phyloP scores from a whole-genome alignment of 2,113 vertebrate genomes.

The Falco punctatus region DNA sequence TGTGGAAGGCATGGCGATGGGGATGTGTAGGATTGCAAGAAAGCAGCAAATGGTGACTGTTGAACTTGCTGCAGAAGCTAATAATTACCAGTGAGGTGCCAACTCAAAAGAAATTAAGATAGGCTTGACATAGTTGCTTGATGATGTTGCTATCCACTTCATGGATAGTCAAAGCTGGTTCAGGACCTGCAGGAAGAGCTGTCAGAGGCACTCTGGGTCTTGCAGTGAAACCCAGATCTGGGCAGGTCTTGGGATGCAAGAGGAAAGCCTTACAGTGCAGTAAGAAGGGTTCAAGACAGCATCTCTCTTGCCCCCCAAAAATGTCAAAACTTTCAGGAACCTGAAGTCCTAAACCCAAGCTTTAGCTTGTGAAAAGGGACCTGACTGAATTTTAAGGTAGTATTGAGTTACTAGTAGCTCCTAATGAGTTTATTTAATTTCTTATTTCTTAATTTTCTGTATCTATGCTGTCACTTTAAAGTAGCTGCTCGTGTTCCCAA shows the following conservation, averaged over 20 bases:
- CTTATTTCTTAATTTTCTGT: neutral
- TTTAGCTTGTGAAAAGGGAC: neutral
- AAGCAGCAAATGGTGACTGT: neutral
- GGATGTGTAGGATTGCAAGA: neutral
- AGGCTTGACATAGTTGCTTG: neutral
- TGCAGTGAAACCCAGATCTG: neutral
- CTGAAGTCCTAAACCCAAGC: neutral
- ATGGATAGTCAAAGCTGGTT: neutral
- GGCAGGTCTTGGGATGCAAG: neutral
- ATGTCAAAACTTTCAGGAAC: neutral
- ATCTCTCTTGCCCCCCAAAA: neutral
- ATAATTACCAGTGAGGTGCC: neutral
- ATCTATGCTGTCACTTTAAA: neutral
- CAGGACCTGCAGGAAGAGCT: neutral
- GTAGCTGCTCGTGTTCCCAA: neutral
- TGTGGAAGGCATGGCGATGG: accelerated
- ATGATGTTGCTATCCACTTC: neutral
- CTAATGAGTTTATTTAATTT: neutral
- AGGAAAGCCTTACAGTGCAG: neutral
- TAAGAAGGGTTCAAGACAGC: neutral
- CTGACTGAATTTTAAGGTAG: neutral
- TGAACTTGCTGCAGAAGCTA: neutral
- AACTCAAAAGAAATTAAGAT: neutral
- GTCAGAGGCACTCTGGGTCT: neutral
- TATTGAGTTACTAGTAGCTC: neutral